phyloP scores from a whole-genome alignment of 2,113 vertebrate species.

The Heloderma charlesbogerti region DNA sequence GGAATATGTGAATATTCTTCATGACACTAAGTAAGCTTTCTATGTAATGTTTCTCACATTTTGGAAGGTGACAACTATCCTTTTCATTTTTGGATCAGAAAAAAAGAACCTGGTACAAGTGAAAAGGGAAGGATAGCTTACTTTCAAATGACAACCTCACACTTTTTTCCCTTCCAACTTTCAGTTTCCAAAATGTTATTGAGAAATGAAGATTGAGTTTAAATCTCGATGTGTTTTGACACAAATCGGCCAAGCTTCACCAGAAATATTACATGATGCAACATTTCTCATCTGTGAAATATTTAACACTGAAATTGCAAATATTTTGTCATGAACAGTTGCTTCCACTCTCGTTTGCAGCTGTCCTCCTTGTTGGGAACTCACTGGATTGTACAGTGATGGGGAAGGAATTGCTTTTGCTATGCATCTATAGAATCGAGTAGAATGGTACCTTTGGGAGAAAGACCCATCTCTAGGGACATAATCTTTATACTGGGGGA shows the following conservation, averaged over 20 bases:
- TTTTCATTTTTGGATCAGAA: not conserved
- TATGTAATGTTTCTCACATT: conserved; percentile 11
- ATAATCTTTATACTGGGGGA: not conserved
- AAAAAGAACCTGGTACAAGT: not conserved
- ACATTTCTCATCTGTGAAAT: conserved; percentile 28
- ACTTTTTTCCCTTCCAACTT: not conserved
- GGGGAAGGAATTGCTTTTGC: not conserved
- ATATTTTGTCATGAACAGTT: conserved; percentile 30
- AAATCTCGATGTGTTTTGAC: conserved; percentile 19
- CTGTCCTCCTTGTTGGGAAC: conserved; percentile 9
- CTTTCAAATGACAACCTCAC: not conserved
- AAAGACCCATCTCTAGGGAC: not conserved
- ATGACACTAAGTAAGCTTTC: not conserved
- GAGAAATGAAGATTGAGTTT: conserved; percentile 27
- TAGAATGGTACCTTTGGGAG: not conserved
- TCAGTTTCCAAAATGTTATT: conserved; percentile 1
- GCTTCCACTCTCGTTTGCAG: conserved; percentile 14
- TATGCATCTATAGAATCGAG: not conserved
- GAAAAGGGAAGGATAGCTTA: not conserved
- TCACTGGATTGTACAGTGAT: not conserved
- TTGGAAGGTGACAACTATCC: not conserved
- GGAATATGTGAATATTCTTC: fast-evolving
- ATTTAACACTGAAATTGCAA: conserved; percentile 19
- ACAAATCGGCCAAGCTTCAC: conserved; percentile 28
- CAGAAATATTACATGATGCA: conserved; percentile 21